Percentiles rank a stretch among this genome's conserved stretches.
phyloP scores from a whole-genome alignment of 2,888 invertebrate species.

The Seira sanloemensis region DNA sequence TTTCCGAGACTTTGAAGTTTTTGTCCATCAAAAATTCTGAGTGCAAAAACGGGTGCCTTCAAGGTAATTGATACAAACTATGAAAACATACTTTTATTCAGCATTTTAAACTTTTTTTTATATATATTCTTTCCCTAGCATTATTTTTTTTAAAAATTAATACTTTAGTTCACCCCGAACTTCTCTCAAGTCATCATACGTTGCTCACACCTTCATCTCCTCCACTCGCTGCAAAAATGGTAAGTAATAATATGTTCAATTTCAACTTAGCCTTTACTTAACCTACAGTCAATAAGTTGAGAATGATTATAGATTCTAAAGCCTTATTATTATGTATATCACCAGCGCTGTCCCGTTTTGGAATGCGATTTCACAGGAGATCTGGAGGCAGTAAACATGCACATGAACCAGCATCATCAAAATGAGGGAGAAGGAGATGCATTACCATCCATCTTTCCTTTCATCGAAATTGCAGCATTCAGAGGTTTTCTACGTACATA shows the following conservation, averaged over 20 bases:
- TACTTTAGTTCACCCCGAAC: background rate
- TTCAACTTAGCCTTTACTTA: background rate
- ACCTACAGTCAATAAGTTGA: too few species aligned
- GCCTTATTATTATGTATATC: background rate
- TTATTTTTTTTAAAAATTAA: too few species aligned
- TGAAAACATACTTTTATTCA: too few species aligned
- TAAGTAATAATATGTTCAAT: background rate
- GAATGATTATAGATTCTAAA: background rate
- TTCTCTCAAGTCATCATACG: too few species aligned
- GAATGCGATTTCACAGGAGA: constrained; percentile 20
- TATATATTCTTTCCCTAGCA: too few species aligned
- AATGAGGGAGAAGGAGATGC: constrained; percentile 11
- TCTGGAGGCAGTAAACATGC: background rate
- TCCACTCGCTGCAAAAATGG: background rate
- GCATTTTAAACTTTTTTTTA: too few species aligned
- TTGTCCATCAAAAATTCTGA: too few species aligned
- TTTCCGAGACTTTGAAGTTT: too few species aligned
- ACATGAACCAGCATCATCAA: constrained; percentile 17
- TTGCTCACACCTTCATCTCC: too few species aligned
- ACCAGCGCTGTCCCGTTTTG: constrained; percentile 33
- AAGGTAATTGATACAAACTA: too few species aligned
- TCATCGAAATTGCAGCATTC: constrained; percentile 34
- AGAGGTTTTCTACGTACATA: constrained; percentile 33
- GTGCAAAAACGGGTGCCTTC: too few species aligned
- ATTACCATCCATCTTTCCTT: background rate